Percentiles rank a stretch among this genome's conserved stretches.
Evolutionary conservation across 2,797 vertebrate species (phyloP).

Genomic region (Pachyuromys duprasi): DNA sequence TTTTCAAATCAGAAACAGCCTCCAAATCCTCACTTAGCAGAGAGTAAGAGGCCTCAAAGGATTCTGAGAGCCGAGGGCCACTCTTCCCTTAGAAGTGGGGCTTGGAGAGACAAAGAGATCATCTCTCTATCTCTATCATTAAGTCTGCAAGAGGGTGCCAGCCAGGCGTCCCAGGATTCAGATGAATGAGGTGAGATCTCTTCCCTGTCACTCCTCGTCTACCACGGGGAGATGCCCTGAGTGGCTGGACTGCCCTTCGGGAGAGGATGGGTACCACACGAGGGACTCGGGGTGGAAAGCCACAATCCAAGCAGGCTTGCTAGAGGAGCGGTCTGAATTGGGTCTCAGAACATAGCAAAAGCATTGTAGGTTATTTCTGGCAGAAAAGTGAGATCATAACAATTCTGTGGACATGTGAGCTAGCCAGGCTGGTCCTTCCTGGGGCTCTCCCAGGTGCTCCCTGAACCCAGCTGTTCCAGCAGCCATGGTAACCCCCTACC

Average conservation of each 20-base stretch:
- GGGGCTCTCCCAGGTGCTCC: background rate
- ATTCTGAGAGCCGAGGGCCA: background rate
- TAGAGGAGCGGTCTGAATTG: background rate
- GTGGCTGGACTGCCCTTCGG: background rate
- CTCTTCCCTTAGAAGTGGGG: background rate
- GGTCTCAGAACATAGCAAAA: background rate
- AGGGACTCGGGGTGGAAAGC: background rate
- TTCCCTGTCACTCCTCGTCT: background rate
- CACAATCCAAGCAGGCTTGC: background rate
- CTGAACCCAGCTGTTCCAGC: background rate
- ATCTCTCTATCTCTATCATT: background rate
- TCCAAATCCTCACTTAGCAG: conserved; percentile 57
- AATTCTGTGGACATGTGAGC: background rate
- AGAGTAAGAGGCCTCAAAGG: background rate
- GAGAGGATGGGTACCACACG: background rate
- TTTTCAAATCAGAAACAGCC: conserved; percentile 81
- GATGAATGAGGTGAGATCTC: background rate
- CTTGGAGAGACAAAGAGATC: background rate
- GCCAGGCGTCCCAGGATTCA: background rate
- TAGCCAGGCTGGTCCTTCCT: background rate
- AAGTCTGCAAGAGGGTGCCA: background rate
- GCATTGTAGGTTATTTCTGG: background rate
- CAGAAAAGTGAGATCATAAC: background rate
- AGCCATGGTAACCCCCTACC: background rate
- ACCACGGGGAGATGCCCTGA: background rate